A percentile compares a stretch with the other conserved stretches of the same genome.
These are phyloP conservation scores for Mercenaria mercenaria DNA, from an alignment of 1,140 invertebrate genomes.

Conservation along the genomic window DNA sequence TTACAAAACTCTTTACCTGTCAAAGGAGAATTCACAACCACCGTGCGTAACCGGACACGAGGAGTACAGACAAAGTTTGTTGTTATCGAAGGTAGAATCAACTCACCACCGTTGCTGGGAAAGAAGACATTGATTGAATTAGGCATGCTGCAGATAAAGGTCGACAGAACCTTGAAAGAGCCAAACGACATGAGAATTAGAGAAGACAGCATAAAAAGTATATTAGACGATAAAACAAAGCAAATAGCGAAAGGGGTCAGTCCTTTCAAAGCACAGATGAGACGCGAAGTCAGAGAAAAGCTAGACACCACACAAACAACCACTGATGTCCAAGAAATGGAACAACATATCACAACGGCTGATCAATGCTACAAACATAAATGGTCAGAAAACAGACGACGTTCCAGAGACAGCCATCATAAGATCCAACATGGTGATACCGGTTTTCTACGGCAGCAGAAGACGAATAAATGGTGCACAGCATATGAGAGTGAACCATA, in stretches of 20 bases:
- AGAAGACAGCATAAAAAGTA: not conserved
- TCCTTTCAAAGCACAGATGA: constrained; percentile 34
- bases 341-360: constrained; percentile 5
- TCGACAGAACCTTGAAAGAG: not conserved
- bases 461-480: too few species aligned
- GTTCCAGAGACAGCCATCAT: too few species aligned
- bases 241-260: not conserved
- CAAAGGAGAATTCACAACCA: too few species aligned
- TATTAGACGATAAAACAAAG: not conserved
- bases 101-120: not conserved
- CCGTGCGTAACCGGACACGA: too few species aligned
- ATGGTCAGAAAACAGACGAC: not conserved
- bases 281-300: not conserved
- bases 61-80: too few species aligned
- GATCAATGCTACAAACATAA: constrained; percentile 36
- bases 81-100: too few species aligned
- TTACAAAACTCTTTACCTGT: too few species aligned
- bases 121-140: not conserved
- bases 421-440: not conserved
- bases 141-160: not conserved
- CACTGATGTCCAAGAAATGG: not conserved
- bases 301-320: not conserved
- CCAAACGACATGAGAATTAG: not conserved
- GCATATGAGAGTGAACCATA: too few species aligned
- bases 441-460: too few species aligned